Conservation (phyloP, 1,140 invertebrate species). For the Drosophila tani region DNA sequence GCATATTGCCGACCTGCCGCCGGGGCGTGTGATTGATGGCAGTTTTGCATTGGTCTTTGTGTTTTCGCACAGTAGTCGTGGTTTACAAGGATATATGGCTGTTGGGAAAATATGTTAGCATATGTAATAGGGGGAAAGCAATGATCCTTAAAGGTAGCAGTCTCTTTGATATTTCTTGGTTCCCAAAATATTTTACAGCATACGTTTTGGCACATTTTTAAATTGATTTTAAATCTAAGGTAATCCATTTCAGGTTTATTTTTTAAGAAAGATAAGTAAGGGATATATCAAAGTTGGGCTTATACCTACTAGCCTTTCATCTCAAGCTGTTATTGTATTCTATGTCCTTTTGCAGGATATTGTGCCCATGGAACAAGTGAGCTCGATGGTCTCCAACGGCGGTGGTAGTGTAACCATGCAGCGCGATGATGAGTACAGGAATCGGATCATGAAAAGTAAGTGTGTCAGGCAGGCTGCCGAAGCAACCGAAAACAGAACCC, state of each 20-base stretch:
- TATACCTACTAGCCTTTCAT: neutral
- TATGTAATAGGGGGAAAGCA: constrained; percentile 1
- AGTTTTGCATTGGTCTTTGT: constrained; percentile 32
- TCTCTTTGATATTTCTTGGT: neutral
- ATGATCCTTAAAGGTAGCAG: too few species aligned
- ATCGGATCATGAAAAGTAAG: constrained; percentile 85
- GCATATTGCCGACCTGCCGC: constrained; percentile 39
- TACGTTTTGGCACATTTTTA: neutral
- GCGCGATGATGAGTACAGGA: constrained; percentile 84
- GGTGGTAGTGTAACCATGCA: constrained; percentile 83
- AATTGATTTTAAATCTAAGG: too few species aligned
- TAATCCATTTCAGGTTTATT: neutral
- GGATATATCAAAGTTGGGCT: neutral
- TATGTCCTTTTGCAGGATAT: constrained; percentile 76
- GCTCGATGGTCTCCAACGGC: constrained; percentile 84
- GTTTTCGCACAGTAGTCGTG: constrained; percentile 18
- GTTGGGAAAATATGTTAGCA: constrained; percentile 2
- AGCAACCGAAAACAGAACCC: constrained; percentile 34
- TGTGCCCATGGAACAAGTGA: constrained; percentile 85
- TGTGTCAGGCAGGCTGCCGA: constrained; percentile 56
- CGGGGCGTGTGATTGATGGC: constrained; percentile 52
- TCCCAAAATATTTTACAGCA: neutral
- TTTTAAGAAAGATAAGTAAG: neutral
- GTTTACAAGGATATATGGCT: constrained; percentile 11
- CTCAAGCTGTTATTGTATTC: constrained; percentile 5